Conservation (phyloP, 2,888 invertebrate genomes). For the Leptinotarsa juncta region DNA sequence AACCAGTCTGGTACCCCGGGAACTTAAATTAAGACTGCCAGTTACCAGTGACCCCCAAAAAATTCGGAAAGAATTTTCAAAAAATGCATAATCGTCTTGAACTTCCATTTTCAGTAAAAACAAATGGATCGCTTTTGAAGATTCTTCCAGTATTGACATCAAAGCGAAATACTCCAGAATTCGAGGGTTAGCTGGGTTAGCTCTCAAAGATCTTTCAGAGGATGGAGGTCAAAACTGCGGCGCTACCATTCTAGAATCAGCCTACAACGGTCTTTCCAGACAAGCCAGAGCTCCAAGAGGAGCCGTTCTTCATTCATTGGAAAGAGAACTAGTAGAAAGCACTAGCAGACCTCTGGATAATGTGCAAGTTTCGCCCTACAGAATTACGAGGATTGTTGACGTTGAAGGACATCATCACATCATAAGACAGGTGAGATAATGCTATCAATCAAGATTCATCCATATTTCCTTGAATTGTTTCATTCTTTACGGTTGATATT, state of each 20-base stretch:
- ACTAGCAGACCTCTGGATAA: slow-evolving; percentile 68
- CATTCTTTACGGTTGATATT: no score
- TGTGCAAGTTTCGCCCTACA: slow-evolving; percentile 77
- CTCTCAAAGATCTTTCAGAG: slow-evolving; percentile 70
- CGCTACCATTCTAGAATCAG: slow-evolving; percentile 66
- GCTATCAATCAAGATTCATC: no score
- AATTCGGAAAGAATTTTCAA: no score
- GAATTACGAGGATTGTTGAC: slow-evolving; percentile 80
- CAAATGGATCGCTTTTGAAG: slow-evolving; percentile 83
- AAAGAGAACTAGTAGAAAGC: slow-evolving; percentile 71
- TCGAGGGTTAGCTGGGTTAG: slow-evolving; percentile 78
- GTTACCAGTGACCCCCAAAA: no score
- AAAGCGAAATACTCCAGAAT: slow-evolving; percentile 82
- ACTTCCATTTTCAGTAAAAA: slow-evolving; percentile 66
- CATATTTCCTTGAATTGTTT: no score
- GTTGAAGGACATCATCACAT: slow-evolving; percentile 79
- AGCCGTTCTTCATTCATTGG: slow-evolving; percentile 73
- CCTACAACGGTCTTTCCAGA: slow-evolving; percentile 69
- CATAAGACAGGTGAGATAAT: slow-evolving; percentile 71
- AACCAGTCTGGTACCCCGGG: no score
- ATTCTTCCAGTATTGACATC: slow-evolving; percentile 77
- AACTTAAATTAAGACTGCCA: no score
- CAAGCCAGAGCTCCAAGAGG: slow-evolving; percentile 75
- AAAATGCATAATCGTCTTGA: no score
- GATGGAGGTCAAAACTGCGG: slow-evolving; percentile 69